These are phyloP conservation scores for Oppia nitens DNA, from an alignment of 1,140 invertebrate genomes.

Conservation along the genomic window DNA sequence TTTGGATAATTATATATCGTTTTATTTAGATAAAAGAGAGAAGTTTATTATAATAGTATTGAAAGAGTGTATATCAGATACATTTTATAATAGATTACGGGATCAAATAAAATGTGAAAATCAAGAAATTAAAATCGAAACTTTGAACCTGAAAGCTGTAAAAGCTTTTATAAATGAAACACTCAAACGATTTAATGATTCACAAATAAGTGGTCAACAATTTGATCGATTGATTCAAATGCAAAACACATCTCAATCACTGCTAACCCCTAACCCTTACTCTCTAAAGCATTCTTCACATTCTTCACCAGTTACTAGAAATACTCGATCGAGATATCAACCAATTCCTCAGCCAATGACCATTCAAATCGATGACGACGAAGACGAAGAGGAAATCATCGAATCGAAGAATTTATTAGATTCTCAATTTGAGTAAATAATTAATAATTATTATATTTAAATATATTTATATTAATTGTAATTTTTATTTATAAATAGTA, in stretches of 20 bases:
- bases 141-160: too few species aligned
- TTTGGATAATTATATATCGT: not conserved
- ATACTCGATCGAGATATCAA: not conserved
- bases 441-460: too few species aligned
- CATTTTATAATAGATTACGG: too few species aligned
- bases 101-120: too few species aligned
- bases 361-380: constrained; percentile 11
- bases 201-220: not conserved
- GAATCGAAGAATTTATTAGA: not conserved
- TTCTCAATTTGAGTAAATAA: not conserved
- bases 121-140: too few species aligned
- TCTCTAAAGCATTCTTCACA: not conserved
- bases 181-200: too few species aligned
- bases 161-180: too few species aligned
- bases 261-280: not conserved
- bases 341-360: not conserved
- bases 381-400: not conserved
- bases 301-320: not conserved
- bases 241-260: not conserved
- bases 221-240: not conserved
- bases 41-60: not conserved
- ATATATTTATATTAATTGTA: too few species aligned
- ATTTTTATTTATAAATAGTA: not conserved
- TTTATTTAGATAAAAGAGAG: not conserved
- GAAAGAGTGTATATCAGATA: too few species aligned